These are phyloP conservation scores for Drosophila borborema DNA, from an alignment of 2,888 invertebrate species.

Conservation along the genomic window DNA sequence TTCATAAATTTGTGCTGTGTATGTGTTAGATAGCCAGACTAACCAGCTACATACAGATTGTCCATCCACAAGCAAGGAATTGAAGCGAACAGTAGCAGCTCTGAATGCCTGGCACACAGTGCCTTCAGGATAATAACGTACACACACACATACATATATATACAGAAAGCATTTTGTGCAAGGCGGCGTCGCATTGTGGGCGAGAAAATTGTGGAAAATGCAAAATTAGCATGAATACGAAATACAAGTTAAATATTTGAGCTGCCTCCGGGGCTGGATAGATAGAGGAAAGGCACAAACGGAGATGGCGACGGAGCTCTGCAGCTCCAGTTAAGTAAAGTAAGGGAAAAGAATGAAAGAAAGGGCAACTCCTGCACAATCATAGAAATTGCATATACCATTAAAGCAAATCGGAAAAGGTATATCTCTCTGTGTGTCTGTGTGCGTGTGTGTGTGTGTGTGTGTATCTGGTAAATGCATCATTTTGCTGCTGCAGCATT, in stretches of 20 bases:
- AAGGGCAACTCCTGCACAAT: conserved; percentile 32
- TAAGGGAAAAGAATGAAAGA: not conserved
- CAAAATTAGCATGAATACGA: conserved; percentile 81
- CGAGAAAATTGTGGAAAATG: conserved; percentile 79
- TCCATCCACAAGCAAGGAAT: conserved; percentile 57
- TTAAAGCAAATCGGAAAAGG: conserved; percentile 48
- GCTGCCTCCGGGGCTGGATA: conserved; percentile 39
- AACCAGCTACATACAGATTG: conserved; percentile 33
- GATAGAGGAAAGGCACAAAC: not conserved
- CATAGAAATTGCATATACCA: conserved; percentile 56
- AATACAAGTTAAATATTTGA: conserved; percentile 81
- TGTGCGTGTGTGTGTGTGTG: not conserved
- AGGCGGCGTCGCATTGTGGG: conserved; percentile 39
- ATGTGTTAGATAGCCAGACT: conserved; percentile 41
- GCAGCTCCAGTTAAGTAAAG: not conserved
- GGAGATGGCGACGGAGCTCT: not conserved
- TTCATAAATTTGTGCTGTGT: conserved; percentile 42
- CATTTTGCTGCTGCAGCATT: conserved; percentile 51
- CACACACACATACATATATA: conserved; percentile 3
- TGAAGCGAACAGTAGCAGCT: conserved; percentile 35
- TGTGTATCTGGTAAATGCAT: conserved; percentile 22
- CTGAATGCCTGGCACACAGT: conserved; percentile 30
- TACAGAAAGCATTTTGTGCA: conserved; percentile 34
- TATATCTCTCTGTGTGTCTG: conserved; percentile 19
- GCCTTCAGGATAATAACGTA: conserved; percentile 62